phyloP scores from a whole-genome alignment of 2,113 vertebrate species.

The Lepus europaeus region DNA sequence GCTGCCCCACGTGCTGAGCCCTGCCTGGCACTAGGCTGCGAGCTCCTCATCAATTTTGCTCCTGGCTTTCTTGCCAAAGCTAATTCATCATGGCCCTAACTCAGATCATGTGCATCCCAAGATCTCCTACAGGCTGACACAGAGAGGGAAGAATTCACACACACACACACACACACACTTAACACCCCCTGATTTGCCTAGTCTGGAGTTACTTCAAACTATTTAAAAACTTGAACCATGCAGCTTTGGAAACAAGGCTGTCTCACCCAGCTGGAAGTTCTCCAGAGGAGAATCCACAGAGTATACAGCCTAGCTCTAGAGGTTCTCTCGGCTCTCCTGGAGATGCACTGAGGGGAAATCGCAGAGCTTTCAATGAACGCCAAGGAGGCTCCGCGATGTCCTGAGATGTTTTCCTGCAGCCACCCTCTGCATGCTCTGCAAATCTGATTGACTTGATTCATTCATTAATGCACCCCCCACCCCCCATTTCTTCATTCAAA shows the following conservation, averaged over 20 bases:
- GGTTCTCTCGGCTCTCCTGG: neutral
- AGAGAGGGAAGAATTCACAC: constrained; percentile 24
- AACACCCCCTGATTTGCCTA: constrained; percentile 7
- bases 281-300: neutral
- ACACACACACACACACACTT: neutral
- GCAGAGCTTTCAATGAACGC: neutral
- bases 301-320: neutral
- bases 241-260: neutral
- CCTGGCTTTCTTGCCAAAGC: neutral
- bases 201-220: neutral
- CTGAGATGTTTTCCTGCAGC: neutral
- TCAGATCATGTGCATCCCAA: neutral
- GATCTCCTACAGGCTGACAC: neutral
- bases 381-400: neutral
- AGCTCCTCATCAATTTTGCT: neutral
- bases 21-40: neutral
- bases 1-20: neutral
- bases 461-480: neutral
- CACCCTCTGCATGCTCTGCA: neutral
- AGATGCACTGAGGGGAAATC: neutral
- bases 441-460: neutral
- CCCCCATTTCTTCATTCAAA: neutral
- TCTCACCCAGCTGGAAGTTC: constrained; percentile 20
- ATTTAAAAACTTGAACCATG: constrained; percentile 39
- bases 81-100: neutral